phyloP scores from a whole-genome alignment of 2,888 invertebrate genomes.

The Mycogona germanica region DNA sequence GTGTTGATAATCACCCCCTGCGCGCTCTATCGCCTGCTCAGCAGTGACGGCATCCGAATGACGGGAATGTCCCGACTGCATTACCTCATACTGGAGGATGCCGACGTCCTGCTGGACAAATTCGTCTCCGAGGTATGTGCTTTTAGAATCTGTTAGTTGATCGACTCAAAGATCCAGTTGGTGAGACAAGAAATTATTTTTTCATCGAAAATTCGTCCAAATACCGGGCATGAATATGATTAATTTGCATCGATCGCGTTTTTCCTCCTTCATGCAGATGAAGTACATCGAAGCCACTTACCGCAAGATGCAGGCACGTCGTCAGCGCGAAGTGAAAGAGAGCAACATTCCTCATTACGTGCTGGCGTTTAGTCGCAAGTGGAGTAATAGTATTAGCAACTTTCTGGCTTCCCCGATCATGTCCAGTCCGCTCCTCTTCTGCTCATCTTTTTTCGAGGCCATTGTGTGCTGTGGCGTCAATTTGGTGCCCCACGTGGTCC shows the following conservation, averaged over 20 bases:
- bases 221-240: too few relatives aligned
- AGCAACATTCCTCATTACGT: slow-evolving; percentile 25
- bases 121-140: too few relatives aligned
- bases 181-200: too few relatives aligned
- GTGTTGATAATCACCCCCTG: slow-evolving; percentile 56
- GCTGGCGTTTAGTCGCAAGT: slow-evolving; percentile 5
- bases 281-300: too few relatives aligned
- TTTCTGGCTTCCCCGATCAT: not conserved
- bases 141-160: too few relatives aligned
- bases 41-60: slow-evolving; percentile 40
- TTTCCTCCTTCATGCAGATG: too few relatives aligned
- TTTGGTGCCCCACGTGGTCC: not conserved
- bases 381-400: too few relatives aligned
- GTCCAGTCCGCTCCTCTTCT: not conserved
- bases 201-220: too few relatives aligned
- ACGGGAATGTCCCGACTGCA: slow-evolving; percentile 43
- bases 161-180: slow-evolving; percentile 28
- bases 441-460: slow-evolving; percentile 6
- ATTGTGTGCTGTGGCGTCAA: slow-evolving; percentile 5
- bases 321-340: too few relatives aligned
- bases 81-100: slow-evolving; percentile 56
- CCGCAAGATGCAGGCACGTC: too few relatives aligned
- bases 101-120: slow-evolving; percentile 47
- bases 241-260: too few relatives aligned
- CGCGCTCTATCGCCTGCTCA: slow-evolving; percentile 41